phyloP scores from a whole-genome alignment of 2,888 invertebrate species.

The Hemithea aestivaria region DNA sequence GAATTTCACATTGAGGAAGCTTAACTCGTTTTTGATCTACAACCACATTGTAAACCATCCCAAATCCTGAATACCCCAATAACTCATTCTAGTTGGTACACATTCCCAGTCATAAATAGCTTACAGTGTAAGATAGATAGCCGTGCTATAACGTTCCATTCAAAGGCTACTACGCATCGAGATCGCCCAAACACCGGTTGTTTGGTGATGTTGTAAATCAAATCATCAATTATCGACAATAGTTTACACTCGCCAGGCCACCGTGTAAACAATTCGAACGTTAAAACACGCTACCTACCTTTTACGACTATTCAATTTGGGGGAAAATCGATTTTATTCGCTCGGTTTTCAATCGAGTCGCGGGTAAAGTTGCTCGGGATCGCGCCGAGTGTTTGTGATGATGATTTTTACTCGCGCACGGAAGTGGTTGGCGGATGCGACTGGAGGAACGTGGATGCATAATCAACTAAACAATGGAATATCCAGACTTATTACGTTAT shows the following conservation, averaged over 20 bases:
- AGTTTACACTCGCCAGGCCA: constrained; percentile 77
- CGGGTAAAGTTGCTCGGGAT: constrained; percentile 62
- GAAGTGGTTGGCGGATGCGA: constrained; percentile 70
- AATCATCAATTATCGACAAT: constrained; percentile 78
- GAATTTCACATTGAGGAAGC: constrained; percentile 1
- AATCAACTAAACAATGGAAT: constrained; percentile 13
- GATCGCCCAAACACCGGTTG: constrained; percentile 74
- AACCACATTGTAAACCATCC: constrained; percentile 20
- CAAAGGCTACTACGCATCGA: constrained; percentile 58
- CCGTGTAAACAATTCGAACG: constrained; percentile 74
- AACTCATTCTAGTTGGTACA: constrained; percentile 24
- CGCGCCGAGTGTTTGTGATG: constrained; percentile 34
- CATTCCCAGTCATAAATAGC: constrained; percentile 26
- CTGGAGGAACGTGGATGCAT: constrained; percentile 37
- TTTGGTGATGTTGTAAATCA: constrained; percentile 78
- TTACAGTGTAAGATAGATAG: constrained; percentile 31
- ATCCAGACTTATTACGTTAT: constrained; percentile 1
- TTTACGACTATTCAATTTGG: constrained; percentile 75
- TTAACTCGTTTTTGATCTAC: constrained; percentile 9
- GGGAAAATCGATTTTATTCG: constrained; percentile 80
- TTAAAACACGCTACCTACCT: constrained; percentile 73
- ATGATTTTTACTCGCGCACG: constrained; percentile 48
- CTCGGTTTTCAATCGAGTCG: constrained; percentile 67
- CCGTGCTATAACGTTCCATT: constrained; percentile 51
- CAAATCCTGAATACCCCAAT: constrained; percentile 21